A percentile compares a stretch with the other conserved stretches of the same genome.
phyloP scores from a whole-genome alignment of 2,888 invertebrate species.

The Hartigia nigra region DNA sequence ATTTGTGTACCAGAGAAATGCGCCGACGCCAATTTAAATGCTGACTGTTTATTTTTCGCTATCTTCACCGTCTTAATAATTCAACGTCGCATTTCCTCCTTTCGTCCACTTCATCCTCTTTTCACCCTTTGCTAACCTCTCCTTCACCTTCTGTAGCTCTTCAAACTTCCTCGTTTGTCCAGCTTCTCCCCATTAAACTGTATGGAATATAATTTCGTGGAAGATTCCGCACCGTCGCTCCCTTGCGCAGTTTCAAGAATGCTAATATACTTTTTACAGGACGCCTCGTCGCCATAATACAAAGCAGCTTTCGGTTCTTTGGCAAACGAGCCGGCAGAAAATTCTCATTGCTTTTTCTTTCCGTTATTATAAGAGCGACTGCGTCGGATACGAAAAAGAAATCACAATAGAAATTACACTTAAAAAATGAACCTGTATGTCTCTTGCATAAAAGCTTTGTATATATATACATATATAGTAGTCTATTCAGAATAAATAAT shows the following conservation, averaged over 20 bases:
- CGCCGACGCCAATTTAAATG: background rate
- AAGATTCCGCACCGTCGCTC: background rate
- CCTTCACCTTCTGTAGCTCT: background rate
- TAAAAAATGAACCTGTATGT: background rate
- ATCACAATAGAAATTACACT: background rate
- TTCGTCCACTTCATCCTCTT: background rate
- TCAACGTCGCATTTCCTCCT: background rate
- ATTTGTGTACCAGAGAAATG: background rate
- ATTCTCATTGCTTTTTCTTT: background rate
- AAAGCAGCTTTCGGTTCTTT: background rate
- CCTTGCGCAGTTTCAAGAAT: background rate
- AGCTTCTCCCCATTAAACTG: background rate
- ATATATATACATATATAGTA: too few species aligned
- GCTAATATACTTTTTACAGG: background rate
- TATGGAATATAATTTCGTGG: background rate
- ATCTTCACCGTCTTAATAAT: background rate
- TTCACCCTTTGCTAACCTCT: background rate
- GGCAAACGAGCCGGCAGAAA: background rate
- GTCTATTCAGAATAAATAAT: background rate
- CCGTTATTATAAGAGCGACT: background rate
- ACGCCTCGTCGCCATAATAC: background rate
- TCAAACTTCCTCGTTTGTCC: background rate
- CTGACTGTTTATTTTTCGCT: background rate
- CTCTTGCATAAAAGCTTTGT: background rate
- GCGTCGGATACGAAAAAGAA: background rate